A percentile compares a stretch with the other conserved stretches of the same genome.
Conservation (phyloP, 2,797 vertebrate genomes). For the Hemitrygon akajei region DNA sequence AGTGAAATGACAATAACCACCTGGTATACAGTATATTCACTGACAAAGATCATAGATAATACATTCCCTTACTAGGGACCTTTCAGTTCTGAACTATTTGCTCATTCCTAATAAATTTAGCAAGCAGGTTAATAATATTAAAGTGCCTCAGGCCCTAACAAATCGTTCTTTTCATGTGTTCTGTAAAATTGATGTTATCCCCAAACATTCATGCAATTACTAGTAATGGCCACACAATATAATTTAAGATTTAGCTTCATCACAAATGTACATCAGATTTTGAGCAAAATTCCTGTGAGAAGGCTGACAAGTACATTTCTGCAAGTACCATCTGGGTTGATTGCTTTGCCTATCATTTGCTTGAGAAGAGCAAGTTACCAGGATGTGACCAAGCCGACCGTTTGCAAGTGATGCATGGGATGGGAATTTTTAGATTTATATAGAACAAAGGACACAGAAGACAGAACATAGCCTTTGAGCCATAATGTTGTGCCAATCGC, state of each 20-base stretch:
- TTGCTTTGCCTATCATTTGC: neutral
- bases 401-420: neutral
- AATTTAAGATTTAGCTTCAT: neutral
- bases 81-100: neutral
- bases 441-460: no score
- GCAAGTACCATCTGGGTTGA: neutral
- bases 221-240: neutral
- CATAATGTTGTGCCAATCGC: no score
- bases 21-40: neutral
- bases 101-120: neutral
- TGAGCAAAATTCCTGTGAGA: neutral
- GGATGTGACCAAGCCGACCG: neutral
- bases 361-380: neutral
- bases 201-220: neutral
- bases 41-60: slow-evolving; percentile 5
- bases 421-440: neutral
- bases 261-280: neutral
- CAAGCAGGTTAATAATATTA: slow-evolving; percentile 19
- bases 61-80: neutral
- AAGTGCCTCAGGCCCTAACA: neutral
- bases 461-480: no score
- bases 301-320: neutral
- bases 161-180: slow-evolving; percentile 10
- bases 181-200: neutral
- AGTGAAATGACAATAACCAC: neutral